Conservation (phyloP, 2,797 vertebrate genomes). For the Sebastiscus albofasciatus region DNA sequence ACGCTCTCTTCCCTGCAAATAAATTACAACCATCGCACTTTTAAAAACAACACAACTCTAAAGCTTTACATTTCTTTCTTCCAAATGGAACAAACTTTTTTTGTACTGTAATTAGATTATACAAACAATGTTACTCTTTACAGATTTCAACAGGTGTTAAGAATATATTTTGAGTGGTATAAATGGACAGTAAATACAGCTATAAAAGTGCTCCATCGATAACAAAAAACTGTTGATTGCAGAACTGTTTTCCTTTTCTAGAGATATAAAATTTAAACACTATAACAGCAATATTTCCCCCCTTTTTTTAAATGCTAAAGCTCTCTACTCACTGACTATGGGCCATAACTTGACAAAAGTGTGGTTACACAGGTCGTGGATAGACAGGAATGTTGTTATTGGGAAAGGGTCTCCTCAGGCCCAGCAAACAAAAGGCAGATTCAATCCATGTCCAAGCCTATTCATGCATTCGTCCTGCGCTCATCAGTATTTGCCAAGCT, state of each 20-base stretch:
- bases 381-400: constrained; percentile 84
- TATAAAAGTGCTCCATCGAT: constrained; percentile 68
- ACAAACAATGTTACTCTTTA: constrained; percentile 65
- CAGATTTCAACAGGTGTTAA: constrained; percentile 58
- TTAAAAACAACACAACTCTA: constrained; percentile 70
- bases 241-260: constrained; percentile 17
- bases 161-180: constrained; percentile 61
- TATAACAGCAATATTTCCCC: constrained; percentile 36
- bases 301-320: constrained; percentile 36
- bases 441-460: constrained; percentile 83
- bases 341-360: constrained; percentile 74
- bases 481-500: constrained; percentile 78
- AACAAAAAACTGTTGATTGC: constrained; percentile 46
- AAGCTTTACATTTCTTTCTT: constrained; percentile 68
- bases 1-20: constrained; percentile 63
- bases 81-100: constrained; percentile 44
- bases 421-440: constrained; percentile 82
- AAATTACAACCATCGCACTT: constrained; percentile 76
- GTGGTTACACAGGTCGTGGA: constrained; percentile 76
- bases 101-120: constrained; percentile 55
- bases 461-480: constrained; percentile 80
- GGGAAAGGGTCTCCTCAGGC: constrained; percentile 78
- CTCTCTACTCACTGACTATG: constrained; percentile 51
- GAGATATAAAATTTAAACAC: constrained; percentile 41
- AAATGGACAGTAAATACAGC: constrained; percentile 65